A percentile compares a stretch with the other conserved stretches of the same genome.
phyloP scores from a whole-genome alignment of 2,113 vertebrate species.

The Epinephelus moara region DNA sequence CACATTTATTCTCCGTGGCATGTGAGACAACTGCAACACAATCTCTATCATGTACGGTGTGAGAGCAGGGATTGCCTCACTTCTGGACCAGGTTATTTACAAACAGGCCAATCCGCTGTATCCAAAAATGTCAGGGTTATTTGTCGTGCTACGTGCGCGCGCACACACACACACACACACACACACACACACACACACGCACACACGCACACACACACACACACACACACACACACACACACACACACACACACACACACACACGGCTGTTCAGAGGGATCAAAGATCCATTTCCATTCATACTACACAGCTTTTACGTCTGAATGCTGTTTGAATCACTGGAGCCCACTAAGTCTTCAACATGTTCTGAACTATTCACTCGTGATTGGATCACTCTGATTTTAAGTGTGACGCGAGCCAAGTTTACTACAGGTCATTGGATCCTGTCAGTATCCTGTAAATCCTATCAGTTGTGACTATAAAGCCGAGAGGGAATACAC shows the following conservation, averaged over 20 bases:
- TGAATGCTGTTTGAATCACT: neutral
- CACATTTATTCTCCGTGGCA: neutral
- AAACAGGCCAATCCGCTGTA: neutral
- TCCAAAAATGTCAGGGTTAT: neutral
- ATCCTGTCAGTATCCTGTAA: conserved; percentile 18
- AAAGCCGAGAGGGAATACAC: neutral
- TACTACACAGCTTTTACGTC: too few species aligned
- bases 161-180: too few species aligned
- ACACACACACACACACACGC: too few species aligned
- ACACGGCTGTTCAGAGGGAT: neutral
- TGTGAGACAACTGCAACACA: too few species aligned
- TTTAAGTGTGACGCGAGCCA: neutral
- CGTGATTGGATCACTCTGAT: neutral
- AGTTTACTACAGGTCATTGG: neutral
- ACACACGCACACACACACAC: too few species aligned
- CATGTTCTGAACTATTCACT: neutral
- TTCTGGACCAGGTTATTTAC: too few species aligned
- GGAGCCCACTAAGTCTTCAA: neutral
- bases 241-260: neutral
- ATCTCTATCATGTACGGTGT: too few species aligned
- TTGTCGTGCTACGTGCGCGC: neutral
- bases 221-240: too few species aligned
- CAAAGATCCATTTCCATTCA: neutral
- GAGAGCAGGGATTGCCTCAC: too few species aligned
- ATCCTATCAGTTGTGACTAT: conserved; percentile 42